Evolutionary conservation across 53 echinoderm and acorn worm genomes (phyloP).

Genomic region (Astropecten irregularis): DNA sequence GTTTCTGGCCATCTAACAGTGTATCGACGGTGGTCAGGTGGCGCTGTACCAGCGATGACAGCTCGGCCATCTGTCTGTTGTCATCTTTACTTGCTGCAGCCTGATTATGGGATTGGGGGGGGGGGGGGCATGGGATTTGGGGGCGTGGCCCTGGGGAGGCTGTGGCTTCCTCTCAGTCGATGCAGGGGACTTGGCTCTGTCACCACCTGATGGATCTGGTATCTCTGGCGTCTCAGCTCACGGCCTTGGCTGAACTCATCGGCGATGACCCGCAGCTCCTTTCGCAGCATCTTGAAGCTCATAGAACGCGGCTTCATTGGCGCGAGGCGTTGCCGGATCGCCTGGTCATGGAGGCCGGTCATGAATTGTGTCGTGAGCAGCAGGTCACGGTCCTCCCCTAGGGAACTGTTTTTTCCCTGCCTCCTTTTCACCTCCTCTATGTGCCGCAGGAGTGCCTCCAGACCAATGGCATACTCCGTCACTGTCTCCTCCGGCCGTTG

Average conservation of each 20-base stretch:
- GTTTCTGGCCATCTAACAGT: neutral
- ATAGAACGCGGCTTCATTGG: conserved; percentile 39
- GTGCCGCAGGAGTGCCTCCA: conserved; percentile 22
- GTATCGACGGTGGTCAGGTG: neutral
- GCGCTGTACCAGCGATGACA: neutral
- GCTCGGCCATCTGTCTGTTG: neutral
- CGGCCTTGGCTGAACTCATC: neutral
- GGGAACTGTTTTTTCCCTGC: neutral
- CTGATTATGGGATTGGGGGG: neutral
- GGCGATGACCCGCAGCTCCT: conserved; percentile 7
- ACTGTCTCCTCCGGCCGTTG: conserved; percentile 19
- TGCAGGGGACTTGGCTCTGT: neutral
- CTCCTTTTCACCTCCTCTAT: neutral
- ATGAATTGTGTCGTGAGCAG: conserved; percentile 35
- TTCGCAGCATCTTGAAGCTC: conserved; percentile 12
- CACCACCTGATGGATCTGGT: neutral
- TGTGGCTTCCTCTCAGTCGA: neutral
- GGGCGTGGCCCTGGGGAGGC: neutral
- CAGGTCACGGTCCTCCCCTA: neutral
- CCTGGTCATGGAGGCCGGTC: conserved; percentile 16
- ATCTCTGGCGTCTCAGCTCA: neutral
- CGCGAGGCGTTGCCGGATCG: conserved; percentile 18
- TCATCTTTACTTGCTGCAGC: neutral
- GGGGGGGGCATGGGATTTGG: neutral
- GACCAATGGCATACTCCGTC: conserved; percentile 13